phyloP scores from a whole-genome alignment of 2,888 invertebrate species.

The Chymomyza caudatula region DNA sequence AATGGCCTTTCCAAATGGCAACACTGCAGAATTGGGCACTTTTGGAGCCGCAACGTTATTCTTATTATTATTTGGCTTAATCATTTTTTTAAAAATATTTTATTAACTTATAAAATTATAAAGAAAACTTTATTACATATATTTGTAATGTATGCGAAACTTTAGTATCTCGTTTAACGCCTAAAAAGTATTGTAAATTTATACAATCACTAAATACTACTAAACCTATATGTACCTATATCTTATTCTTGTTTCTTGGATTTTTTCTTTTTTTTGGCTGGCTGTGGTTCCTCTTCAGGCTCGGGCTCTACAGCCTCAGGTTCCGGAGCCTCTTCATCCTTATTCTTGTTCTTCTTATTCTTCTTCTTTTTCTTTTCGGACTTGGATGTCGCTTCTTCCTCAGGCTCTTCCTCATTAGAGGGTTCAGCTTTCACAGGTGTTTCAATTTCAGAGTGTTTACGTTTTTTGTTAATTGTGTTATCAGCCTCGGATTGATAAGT shows the following conservation, averaged over 20 bases:
- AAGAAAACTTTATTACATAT: not conserved
- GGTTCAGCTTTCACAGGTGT: conserved; percentile 47
- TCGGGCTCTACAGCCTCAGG: not conserved
- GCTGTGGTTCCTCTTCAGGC: not conserved
- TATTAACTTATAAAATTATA: not conserved
- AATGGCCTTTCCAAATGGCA: not conserved
- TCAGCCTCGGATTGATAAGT: conserved; percentile 89
- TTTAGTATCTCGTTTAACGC: not conserved
- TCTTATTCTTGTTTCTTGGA: conserved; percentile 40
- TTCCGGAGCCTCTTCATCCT: conserved; percentile 27
- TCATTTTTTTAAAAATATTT: not conserved
- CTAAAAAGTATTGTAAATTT: not conserved
- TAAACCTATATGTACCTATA: not conserved
- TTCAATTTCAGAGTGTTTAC: conserved; percentile 79
- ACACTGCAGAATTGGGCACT: no score
- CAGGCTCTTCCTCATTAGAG: conserved; percentile 15
- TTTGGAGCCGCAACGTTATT: not conserved
- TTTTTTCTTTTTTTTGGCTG: conserved; percentile 41
- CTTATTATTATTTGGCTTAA: not conserved
- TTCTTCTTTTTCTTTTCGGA: conserved; percentile 73
- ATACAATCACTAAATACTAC: not conserved
- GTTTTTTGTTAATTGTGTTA: conserved; percentile 84
- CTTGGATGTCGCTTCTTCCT: conserved; percentile 18
- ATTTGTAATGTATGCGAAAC: not conserved
- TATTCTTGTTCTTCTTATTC: conserved; percentile 42